phyloP scores from a whole-genome alignment of 2,888 invertebrate genomes.

The Sussaba pulchella region DNA sequence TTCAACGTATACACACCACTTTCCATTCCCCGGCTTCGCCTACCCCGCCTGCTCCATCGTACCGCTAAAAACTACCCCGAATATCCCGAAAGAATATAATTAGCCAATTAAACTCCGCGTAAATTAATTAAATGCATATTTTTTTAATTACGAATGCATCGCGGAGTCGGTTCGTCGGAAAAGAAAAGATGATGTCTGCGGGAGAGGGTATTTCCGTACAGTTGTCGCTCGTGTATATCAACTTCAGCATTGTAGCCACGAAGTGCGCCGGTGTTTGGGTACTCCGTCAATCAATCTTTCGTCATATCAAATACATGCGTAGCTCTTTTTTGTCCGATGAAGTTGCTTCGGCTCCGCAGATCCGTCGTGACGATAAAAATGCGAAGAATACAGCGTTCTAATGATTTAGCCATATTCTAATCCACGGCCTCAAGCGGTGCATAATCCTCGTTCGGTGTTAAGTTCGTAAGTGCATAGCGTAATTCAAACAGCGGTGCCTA shows the following conservation, averaged over 20 bases:
- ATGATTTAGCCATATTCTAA: no score
- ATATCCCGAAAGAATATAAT: slow-evolving; percentile 47
- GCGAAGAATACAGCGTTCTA: no score
- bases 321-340: neutral
- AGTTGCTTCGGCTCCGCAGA: no score
- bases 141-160: slow-evolving; percentile 26
- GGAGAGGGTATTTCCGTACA: neutral
- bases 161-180: neutral
- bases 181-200: neutral
- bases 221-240: neutral
- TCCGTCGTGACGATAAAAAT: no score
- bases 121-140: slow-evolving; percentile 48
- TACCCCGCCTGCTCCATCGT: neutral
- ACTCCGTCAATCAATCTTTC: no score
- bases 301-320: no score
- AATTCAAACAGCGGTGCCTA: slow-evolving; percentile 66
- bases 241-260: no score
- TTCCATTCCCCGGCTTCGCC: neutral
- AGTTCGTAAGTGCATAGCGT: slow-evolving; percentile 19
- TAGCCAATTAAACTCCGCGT: slow-evolving; percentile 46
- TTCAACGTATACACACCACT: slow-evolving; percentile 8
- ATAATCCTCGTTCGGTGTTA: no score
- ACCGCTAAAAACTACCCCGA: neutral
- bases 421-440: no score
- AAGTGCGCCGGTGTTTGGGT: no score